Evolutionary conservation across 2,888 invertebrate species (phyloP).

Genomic region (Macrosiphum euphorbiae): DNA sequence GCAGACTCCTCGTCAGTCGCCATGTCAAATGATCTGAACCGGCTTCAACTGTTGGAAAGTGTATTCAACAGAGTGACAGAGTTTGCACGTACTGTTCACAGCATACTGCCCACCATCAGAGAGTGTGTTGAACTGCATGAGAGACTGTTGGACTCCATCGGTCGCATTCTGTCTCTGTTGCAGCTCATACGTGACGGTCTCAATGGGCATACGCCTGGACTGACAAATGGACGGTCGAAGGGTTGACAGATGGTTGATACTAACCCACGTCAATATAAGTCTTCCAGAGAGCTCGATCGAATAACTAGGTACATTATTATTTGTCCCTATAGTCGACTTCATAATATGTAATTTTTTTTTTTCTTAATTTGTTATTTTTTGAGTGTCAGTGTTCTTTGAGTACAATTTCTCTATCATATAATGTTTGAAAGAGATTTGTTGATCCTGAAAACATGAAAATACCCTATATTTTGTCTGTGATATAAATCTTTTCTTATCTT

Average conservation of each 20-base stretch:
- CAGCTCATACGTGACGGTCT: background rate
- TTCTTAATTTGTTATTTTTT: background rate
- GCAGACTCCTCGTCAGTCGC: background rate
- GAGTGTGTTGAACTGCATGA: background rate
- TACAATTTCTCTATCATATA: background rate
- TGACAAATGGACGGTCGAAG: background rate
- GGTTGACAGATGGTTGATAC: background rate
- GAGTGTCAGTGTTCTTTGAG: background rate
- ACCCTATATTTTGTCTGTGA: no score
- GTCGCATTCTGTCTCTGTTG: background rate
- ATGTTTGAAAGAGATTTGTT: background rate
- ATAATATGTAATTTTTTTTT: background rate
- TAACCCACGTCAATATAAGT: background rate
- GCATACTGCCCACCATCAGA: conserved; percentile 1
- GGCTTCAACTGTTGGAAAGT: background rate
- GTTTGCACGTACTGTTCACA: background rate
- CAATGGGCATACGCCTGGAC: background rate
- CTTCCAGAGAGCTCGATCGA: background rate
- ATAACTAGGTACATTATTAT: background rate
- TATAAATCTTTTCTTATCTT: background rate
- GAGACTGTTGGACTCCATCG: background rate
- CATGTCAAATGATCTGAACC: conserved; percentile 4
- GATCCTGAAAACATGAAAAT: background rate
- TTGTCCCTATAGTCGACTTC: background rate
- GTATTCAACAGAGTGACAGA: background rate